phyloP scores from a whole-genome alignment of 2,888 invertebrate species.

The Nephrotoma appendiculata region DNA sequence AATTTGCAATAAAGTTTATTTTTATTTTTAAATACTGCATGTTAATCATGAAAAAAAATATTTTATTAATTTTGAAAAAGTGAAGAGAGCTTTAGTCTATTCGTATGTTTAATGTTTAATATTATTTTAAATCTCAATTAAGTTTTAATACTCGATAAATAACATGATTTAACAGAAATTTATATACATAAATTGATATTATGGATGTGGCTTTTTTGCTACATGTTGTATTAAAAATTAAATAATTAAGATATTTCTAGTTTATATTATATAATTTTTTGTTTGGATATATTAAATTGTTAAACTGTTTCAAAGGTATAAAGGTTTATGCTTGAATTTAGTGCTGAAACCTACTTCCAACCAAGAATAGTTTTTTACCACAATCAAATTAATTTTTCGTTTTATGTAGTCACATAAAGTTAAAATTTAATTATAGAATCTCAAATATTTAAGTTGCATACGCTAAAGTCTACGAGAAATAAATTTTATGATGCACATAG shows the following conservation, averaged over 20 bases:
- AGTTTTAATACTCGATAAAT: not conserved
- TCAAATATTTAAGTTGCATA: too few relatives aligned
- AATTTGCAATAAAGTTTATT: not conserved
- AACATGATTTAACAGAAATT: not conserved
- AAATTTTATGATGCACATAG: too few relatives aligned
- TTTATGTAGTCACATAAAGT: not conserved
- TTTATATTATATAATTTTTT: not conserved
- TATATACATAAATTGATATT: not conserved
- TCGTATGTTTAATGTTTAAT: not conserved
- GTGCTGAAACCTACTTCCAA: not conserved
- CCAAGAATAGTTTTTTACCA: not conserved
- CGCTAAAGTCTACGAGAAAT: too few relatives aligned
- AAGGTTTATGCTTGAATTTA: not conserved
- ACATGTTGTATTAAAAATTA: not conserved
- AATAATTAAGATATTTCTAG: not conserved
- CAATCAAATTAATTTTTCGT: not conserved
- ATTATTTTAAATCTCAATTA: not conserved
- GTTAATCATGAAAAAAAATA: not conserved
- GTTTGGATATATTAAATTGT: not conserved
- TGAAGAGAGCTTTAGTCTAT: not conserved
- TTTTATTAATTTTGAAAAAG: not conserved
- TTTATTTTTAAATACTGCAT: not conserved
- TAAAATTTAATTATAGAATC: not conserved
- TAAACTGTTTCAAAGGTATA: not conserved
- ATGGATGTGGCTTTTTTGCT: not conserved